Base-by-base conservation (phyloP, 2,797 vertebrate species). In the Gymnoscopelus braueri region DNA sequence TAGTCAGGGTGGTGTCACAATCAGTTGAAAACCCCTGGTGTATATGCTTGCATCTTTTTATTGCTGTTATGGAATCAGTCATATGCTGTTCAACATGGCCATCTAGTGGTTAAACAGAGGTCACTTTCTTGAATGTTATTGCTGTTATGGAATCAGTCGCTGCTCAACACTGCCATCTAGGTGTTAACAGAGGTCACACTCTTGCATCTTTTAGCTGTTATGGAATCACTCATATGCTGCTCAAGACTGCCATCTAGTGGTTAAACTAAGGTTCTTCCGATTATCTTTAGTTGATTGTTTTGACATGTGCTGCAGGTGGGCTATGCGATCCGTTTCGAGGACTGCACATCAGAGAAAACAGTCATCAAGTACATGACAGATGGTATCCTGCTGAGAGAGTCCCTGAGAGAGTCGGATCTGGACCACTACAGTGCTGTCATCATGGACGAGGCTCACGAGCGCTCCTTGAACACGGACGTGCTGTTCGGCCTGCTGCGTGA, bases 341-440 rank as follows among this genome's bases (percentile, higher is more conserved):
- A 99, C 88, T 99, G 97, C 81, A 99, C 98, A 0, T 98, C 97
- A 0, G 98, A 99, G 90, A 97, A 95, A 77, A 99, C 98, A 0
- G 86, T 99, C 80, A 98, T 99, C 75, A 99, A 99, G 74, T 99
- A 99, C 92, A 99, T 99, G 98, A 99, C 98, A 0, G 98, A 99
- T 0, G 98, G 98, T 24, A 99, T 99, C 88, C 91, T 99, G 67
- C 95, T 99, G 51, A 95, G 98, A 1, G 98, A 99, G 90, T 99
- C 97, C 0, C 92, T 99, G 81, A 94, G 98, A 3, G 98, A 99
- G 84, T 97, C 98, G 0, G 98, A 99, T 81, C 89, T 99, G 79
- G 98, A 99, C 84, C 96, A 99, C 91, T 99, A 99, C 85, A 99
- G 98, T 0, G 98, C 98, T 0, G 95, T 99, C 66, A 99, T 99